phyloP scores from a whole-genome alignment of 2,888 invertebrate species.

The Lampropteryx suffumata region DNA sequence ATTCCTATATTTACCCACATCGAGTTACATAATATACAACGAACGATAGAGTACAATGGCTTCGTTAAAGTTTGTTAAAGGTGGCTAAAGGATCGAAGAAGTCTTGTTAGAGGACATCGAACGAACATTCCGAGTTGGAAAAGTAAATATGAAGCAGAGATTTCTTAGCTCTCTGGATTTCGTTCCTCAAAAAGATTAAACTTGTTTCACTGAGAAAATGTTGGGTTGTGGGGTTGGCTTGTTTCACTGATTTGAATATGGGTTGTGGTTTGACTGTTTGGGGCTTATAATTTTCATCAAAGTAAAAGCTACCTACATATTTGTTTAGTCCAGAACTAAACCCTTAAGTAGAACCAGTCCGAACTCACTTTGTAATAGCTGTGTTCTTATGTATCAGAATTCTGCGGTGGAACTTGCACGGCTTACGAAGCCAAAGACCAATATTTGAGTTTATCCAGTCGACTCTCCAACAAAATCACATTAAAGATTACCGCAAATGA shows the following conservation, averaged over 20 bases:
- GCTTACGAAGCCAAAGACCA: slow-evolving; percentile 3
- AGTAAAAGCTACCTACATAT: too few species aligned
- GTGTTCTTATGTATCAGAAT: too few species aligned
- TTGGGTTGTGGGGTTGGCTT: background rate
- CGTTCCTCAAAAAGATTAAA: slow-evolving; percentile 3
- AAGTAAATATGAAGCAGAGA: slow-evolving; percentile 17
- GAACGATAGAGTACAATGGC: slow-evolving; percentile 10
- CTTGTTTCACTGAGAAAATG: slow-evolving; percentile 1
- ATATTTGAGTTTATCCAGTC: slow-evolving; percentile 18
- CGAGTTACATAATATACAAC: slow-evolving; percentile 1
- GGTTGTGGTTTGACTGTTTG: too few species aligned
- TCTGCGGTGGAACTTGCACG: background rate
- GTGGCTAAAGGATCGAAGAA: slow-evolving; percentile 19
- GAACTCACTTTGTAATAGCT: too few species aligned
- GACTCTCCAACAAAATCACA: slow-evolving; percentile 16
- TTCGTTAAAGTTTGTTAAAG: slow-evolving; percentile 23
- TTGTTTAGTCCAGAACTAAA: too few species aligned
- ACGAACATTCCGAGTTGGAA: slow-evolving; percentile 11
- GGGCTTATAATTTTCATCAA: too few species aligned
- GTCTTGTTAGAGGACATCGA: slow-evolving; percentile 16
- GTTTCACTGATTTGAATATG: too few species aligned
- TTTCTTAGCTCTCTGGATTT: slow-evolving; percentile 8
- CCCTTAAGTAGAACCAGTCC: background rate
- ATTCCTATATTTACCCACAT: slow-evolving; percentile 8
- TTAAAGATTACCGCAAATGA: slow-evolving; percentile 33